Evolutionary conservation across 2,888 invertebrate species (phyloP).

Genomic region (Monochamus alternatus): DNA sequence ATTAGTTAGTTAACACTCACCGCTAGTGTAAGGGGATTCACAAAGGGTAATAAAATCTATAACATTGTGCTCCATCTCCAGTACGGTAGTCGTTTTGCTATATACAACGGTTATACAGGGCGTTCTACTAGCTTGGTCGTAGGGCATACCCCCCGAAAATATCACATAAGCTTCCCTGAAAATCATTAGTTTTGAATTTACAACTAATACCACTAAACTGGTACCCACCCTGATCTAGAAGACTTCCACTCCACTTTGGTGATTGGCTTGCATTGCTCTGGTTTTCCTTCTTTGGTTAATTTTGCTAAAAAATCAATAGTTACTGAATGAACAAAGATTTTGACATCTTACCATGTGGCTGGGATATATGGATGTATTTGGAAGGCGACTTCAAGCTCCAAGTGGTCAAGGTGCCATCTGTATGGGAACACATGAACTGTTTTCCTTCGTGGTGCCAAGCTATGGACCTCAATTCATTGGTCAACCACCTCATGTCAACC

Average conservation of each 20-base stretch:
- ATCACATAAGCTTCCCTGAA: conserved; percentile 92
- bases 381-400: conserved; percentile 88
- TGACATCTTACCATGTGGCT: conserved; percentile 88
- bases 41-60: conserved; percentile 97
- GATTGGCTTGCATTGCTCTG: conserved; percentile 95
- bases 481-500: conserved; percentile 89
- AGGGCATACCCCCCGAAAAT: conserved; percentile 96
- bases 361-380: conserved; percentile 86
- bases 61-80: conserved; percentile 99
- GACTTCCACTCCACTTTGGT: conserved; percentile 97
- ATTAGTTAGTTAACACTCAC: conserved; percentile 71
- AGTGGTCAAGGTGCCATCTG: conserved; percentile 95
- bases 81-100: conserved; percentile 95
- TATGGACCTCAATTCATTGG: conserved; percentile 87
- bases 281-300: conserved; percentile 92
- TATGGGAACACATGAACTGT: conserved; percentile 96
- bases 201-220: not conserved
- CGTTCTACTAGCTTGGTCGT: conserved; percentile 90
- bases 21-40: conserved; percentile 94
- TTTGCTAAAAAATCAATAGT: conserved; percentile 78
- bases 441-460: conserved; percentile 99
- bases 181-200: conserved; percentile 49
- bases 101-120: conserved; percentile 97
- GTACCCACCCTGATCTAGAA: conserved; percentile 83
- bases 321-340: not conserved